phyloP scores from a whole-genome alignment of 2,888 invertebrate genomes.

The Drosophila falleni region DNA sequence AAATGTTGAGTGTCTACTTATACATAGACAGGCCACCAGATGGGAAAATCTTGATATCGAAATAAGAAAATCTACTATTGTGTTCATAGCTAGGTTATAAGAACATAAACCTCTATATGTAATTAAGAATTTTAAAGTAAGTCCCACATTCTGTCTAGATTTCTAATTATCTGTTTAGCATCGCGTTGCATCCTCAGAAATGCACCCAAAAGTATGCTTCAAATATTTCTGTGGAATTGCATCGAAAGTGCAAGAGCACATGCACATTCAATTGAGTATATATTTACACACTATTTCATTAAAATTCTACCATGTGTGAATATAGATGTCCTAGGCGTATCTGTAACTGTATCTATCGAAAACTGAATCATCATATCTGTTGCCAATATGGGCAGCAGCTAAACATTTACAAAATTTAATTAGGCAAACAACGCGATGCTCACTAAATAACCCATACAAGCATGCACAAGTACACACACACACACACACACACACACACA shows the following conservation, averaged over 20 bases:
- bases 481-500: constrained; percentile 12
- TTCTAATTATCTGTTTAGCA: neutral
- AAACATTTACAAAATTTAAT: constrained; percentile 61
- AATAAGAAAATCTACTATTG: no score
- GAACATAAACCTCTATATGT: no score
- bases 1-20: neutral
- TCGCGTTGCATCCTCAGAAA: neutral
- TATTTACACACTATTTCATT: constrained; percentile 9
- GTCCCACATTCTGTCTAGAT: neutral
- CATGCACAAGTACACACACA: constrained; percentile 13
- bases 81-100: no score
- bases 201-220: constrained; percentile 5
- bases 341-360: neutral
- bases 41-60: no score
- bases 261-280: neutral
- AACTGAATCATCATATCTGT: constrained; percentile 25
- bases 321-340: neutral
- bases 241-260: constrained; percentile 8
- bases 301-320: constrained; percentile 4
- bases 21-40: no score
- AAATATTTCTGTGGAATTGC: neutral
- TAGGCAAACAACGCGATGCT: constrained; percentile 47
- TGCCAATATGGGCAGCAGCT: constrained; percentile 38
- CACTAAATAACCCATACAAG: constrained; percentile 28
- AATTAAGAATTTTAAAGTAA: no score